These are phyloP conservation scores for Typhlichthys subterraneus DNA, from an alignment of 2,797 vertebrate genomes.

Conservation along the genomic window DNA sequence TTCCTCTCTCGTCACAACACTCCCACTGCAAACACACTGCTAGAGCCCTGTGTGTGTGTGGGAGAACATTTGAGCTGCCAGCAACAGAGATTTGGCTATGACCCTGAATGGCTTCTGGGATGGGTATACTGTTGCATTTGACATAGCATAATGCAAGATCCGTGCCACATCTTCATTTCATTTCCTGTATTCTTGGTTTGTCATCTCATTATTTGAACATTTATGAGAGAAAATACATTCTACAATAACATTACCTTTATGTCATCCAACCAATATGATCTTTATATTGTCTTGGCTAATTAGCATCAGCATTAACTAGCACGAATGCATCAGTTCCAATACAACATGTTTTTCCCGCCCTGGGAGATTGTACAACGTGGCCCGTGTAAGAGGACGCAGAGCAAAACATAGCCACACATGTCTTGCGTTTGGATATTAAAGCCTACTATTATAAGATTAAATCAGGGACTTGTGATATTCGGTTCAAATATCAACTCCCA, in stretches of 20 bases:
- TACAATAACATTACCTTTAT: constrained; percentile 34
- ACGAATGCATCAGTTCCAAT: constrained; percentile 59
- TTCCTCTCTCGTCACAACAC: constrained; percentile 68
- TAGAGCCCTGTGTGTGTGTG: constrained; percentile 8
- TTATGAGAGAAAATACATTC: constrained; percentile 28
- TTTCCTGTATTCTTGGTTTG: constrained; percentile 17
- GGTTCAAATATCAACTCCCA: constrained; percentile 66
- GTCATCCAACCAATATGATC: constrained; percentile 51
- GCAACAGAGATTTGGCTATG: constrained; percentile 9
- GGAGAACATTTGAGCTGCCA: not conserved
- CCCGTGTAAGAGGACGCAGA: constrained; percentile 47
- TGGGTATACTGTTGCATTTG: constrained; percentile 8
- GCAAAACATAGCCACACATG: constrained; percentile 71
- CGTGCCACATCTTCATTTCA: constrained; percentile 20
- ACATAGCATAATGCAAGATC: constrained; percentile 12
- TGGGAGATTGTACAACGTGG: constrained; percentile 56
- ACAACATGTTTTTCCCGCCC: constrained; percentile 62
- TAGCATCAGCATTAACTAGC: constrained; percentile 68
- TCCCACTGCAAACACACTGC: constrained; percentile 43
- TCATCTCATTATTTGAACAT: constrained; percentile 15
- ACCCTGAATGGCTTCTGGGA: constrained; percentile 17
- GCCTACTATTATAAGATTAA: constrained; percentile 78
- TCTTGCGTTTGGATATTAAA: constrained; percentile 81
- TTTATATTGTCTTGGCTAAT: constrained; percentile 64
- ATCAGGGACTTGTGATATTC: constrained; percentile 79